These are phyloP conservation scores for Falco peregrinus DNA, from an alignment of 2,797 vertebrate genomes.

Conservation along the genomic window DNA sequence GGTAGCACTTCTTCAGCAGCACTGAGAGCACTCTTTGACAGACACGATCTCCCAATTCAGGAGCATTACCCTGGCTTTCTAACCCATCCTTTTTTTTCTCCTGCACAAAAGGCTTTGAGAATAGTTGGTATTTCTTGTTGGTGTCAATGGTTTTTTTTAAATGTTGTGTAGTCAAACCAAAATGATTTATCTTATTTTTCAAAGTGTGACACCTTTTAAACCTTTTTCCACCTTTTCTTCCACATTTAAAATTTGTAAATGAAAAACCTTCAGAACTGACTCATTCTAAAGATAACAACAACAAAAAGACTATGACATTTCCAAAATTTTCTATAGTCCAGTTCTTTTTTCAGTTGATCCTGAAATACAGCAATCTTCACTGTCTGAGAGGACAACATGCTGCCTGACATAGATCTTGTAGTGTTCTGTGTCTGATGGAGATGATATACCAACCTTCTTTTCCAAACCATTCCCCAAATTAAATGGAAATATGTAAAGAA, in stretches of 20 bases:
- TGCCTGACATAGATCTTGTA: not conserved
- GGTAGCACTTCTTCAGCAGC: not conserved
- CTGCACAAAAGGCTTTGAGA: not conserved
- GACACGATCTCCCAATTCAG: not conserved
- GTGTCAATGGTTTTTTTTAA: not conserved
- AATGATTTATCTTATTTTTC: not conserved
- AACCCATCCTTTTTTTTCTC: not conserved
- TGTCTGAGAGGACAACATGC: not conserved
- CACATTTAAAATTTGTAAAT: not conserved
- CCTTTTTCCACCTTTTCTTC: not conserved
- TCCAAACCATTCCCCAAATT: not conserved
- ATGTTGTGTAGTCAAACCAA: not conserved
- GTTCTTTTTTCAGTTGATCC: not conserved
- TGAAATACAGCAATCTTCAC: not conserved
- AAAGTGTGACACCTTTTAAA: not conserved
- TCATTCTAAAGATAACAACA: not conserved
- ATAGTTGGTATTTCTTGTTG: not conserved
- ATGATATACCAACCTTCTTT: not conserved
- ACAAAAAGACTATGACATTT: not conserved
- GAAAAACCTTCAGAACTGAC: not conserved
- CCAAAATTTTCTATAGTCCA: not conserved
- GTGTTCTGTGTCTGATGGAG: not conserved
- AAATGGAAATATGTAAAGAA: not conserved
- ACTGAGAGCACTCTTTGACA: not conserved
- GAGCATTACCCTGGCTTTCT: not conserved